Evolutionary conservation across 2,888 invertebrate genomes (phyloP).

Genomic region (Aleiodes leptofemur): DNA sequence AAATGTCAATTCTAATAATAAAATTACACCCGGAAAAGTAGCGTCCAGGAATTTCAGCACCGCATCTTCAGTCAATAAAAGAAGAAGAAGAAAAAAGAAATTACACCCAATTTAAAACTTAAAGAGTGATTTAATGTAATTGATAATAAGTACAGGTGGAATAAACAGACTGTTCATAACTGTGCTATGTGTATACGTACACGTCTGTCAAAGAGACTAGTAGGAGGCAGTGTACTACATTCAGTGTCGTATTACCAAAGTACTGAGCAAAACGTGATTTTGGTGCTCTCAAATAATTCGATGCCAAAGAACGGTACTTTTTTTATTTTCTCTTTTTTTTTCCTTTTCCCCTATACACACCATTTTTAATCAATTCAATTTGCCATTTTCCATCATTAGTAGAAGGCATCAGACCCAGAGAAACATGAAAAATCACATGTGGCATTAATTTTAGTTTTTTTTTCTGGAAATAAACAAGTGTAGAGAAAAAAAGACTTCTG

Average conservation of each 20-base stretch:
- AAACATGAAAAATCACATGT: background rate
- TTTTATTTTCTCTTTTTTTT: background rate
- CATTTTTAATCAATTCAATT: constrained; percentile 2
- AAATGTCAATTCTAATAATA: constrained; percentile 26
- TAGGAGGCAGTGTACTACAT: background rate
- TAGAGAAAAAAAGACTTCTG: background rate
- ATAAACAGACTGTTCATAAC: constrained; percentile 25
- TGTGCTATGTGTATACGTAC: constrained; percentile 1
- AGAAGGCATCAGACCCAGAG: background rate
- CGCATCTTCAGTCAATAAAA: background rate
- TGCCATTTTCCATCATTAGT: background rate
- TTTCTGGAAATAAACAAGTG: background rate
- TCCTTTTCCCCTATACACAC: background rate
- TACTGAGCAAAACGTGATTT: constrained; percentile 14
- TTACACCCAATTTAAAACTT: no score
- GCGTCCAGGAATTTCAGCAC: background rate
- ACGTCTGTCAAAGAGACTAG: constrained; percentile 13
- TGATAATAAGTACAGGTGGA: background rate
- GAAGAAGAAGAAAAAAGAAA: background rate
- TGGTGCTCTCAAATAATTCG: constrained; percentile 4
- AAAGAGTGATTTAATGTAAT: background rate
- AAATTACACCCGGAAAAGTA: background rate
- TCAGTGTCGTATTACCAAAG: constrained; percentile 8
- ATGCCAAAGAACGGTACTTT: constrained; percentile 29
- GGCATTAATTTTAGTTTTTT: background rate